Evolutionary conservation across 2,113 vertebrate genomes (phyloP).

Genomic region (Panurus biarmicus): DNA sequence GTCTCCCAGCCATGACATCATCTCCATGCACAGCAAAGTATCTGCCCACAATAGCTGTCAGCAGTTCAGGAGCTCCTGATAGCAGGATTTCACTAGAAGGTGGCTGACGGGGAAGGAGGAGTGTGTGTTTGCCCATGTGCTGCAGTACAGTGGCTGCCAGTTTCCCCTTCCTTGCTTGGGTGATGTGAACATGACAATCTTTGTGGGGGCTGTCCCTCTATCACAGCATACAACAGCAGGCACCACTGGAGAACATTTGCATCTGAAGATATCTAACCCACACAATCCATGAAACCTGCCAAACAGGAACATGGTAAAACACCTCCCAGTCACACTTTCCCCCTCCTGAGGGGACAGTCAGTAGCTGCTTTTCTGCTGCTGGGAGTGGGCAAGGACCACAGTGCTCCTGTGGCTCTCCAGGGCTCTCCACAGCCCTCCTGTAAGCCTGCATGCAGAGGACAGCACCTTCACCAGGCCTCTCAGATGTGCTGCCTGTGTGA

Average conservation of each 20-base stretch:
- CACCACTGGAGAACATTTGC: not conserved
- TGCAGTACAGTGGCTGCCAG: not conserved
- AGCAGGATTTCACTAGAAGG: not conserved
- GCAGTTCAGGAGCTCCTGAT: not conserved
- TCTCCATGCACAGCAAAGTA: not conserved
- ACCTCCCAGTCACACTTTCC: not conserved
- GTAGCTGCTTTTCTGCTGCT: not conserved
- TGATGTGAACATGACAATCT: not conserved
- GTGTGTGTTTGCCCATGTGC: not conserved
- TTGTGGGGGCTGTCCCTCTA: not conserved
- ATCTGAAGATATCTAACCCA: not conserved
- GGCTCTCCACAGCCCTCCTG: not conserved
- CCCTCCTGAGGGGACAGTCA: not conserved
- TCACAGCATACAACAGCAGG: not conserved
- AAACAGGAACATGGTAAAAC: not conserved
- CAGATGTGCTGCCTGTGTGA: fast-evolving
- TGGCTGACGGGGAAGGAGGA: not conserved
- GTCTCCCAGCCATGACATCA: not conserved
- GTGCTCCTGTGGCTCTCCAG: not conserved
- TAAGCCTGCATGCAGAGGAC: not conserved
- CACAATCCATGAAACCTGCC: not conserved
- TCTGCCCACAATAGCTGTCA: not conserved
- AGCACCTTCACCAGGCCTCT: not conserved
- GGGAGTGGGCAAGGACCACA: not conserved
- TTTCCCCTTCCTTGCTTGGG: not conserved